These are phyloP conservation scores for Chironomus tepperi DNA, from an alignment of 1,140 invertebrate genomes.

Conservation along the genomic window DNA sequence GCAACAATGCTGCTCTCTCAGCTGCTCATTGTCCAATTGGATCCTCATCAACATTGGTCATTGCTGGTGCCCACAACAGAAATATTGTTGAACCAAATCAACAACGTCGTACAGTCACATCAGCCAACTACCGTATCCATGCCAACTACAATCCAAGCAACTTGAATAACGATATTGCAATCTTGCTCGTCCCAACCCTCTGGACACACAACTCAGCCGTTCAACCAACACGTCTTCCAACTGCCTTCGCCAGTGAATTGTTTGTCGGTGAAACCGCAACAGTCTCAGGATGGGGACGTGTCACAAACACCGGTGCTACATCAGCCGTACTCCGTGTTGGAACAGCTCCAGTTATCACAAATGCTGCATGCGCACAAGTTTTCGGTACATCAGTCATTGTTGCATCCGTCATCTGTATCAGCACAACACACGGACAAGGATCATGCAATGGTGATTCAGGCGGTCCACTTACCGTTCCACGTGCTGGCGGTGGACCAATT, in stretches of 20 bases:
- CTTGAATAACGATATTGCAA: neutral
- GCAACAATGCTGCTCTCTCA: constrained; percentile 40
- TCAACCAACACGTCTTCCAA: neutral
- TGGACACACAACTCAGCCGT: neutral
- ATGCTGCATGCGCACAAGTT: neutral
- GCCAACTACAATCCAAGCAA: neutral
- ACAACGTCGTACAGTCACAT: neutral
- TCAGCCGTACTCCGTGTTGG: neutral
- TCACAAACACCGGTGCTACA: neutral
- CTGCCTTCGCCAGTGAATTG: neutral
- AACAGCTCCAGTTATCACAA: neutral
- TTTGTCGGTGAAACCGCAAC: neutral
- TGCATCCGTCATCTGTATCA: neutral
- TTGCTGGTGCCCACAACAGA: neutral
- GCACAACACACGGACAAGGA: neutral
- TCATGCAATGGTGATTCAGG: neutral
- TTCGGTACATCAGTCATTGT: neutral
- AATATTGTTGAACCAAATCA: neutral
- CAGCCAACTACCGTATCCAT: neutral
- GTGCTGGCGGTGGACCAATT: neutral
- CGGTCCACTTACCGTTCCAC: neutral
- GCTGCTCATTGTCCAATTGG: constrained; percentile 17
- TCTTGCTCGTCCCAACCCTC: neutral
- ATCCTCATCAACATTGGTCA: neutral
- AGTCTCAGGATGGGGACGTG: neutral